Evolutionary conservation across 2,888 invertebrate species (phyloP).

Genomic region (Nymphalis polychloros): DNA sequence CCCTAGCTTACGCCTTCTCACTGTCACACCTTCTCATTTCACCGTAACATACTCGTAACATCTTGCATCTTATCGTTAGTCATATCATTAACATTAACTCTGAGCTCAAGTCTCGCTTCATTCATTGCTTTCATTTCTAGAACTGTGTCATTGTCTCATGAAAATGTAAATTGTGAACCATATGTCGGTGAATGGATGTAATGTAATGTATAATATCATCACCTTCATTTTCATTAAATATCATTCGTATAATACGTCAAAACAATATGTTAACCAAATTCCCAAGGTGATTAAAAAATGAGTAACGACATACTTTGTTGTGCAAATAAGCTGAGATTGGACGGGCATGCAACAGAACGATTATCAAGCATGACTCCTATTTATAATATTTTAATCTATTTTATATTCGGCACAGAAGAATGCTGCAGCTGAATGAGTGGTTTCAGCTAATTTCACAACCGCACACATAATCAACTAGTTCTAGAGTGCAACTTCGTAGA

Average conservation of each 20-base stretch:
- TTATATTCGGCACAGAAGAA: conserved; percentile 37
- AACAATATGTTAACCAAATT: conserved; percentile 3
- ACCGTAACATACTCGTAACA: conserved; percentile 42
- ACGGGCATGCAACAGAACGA: conserved; percentile 65
- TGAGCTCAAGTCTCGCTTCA: conserved; percentile 52
- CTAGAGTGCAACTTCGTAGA: conserved; percentile 64
- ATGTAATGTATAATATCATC: conserved; percentile 5
- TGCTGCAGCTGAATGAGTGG: conserved; percentile 58
- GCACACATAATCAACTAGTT: conserved; percentile 62
- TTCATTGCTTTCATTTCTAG: conserved; percentile 49
- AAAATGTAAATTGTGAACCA: conserved; percentile 16
- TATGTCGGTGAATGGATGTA: conserved; percentile 3
- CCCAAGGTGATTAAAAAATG: background rate
- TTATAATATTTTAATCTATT: conserved; percentile 40
- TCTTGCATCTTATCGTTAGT: conserved; percentile 38
- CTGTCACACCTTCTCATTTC: conserved; percentile 45
- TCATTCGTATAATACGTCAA: conserved; percentile 1
- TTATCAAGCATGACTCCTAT: conserved; percentile 58
- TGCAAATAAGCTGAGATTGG: conserved; percentile 78
- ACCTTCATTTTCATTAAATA: conserved; percentile 11
- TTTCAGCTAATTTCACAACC: conserved; percentile 78
- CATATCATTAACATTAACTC: conserved; percentile 36
- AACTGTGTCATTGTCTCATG: conserved; percentile 10
- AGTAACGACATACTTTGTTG: conserved; percentile 47
- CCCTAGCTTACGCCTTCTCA: conserved; percentile 45